Percentiles rank a stretch among this genome's conserved stretches.
Conservation (phyloP, 2,888 invertebrate species). For the Ichneumon xanthorius region DNA sequence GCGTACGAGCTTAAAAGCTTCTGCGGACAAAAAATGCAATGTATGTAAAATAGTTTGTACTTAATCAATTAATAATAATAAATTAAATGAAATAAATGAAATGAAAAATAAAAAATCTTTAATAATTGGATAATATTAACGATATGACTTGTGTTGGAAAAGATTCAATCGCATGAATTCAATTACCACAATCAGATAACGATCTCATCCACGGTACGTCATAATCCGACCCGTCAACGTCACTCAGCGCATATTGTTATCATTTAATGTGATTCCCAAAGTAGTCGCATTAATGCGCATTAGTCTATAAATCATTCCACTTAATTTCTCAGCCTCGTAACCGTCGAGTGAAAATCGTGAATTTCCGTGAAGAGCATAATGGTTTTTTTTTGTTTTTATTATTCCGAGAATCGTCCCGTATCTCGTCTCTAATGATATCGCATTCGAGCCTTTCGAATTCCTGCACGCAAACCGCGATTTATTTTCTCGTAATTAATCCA, state of each 20-base stretch:
- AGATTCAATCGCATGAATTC: background rate
- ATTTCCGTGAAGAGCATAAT: constrained; percentile 48
- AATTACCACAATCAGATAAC: background rate
- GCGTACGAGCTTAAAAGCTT: no score
- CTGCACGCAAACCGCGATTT: constrained; percentile 38
- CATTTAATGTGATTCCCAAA: constrained; percentile 30
- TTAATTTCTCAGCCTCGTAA: constrained; percentile 25
- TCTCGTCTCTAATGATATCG: constrained; percentile 39
- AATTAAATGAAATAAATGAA: no score
- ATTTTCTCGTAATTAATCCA: constrained; percentile 32
- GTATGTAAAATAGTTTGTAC: no score
- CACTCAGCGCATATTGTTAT: constrained; percentile 22
- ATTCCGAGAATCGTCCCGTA: constrained; percentile 33
- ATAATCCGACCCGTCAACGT: constrained; percentile 21
- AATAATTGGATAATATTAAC: background rate
- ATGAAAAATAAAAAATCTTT: no score
- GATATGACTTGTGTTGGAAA: background rate
- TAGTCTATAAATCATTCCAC: constrained; percentile 16
- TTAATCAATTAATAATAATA: no score
- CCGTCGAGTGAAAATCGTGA: constrained; percentile 26
- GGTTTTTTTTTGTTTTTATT: constrained; percentile 28
- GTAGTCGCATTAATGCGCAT: constrained; percentile 11
- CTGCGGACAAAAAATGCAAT: no score
- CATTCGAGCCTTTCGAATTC: constrained; percentile 39
- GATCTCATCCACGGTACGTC: background rate